Evolutionary conservation across 2,113 vertebrate genomes (phyloP).

Genomic region (Varanus salvator): DNA sequence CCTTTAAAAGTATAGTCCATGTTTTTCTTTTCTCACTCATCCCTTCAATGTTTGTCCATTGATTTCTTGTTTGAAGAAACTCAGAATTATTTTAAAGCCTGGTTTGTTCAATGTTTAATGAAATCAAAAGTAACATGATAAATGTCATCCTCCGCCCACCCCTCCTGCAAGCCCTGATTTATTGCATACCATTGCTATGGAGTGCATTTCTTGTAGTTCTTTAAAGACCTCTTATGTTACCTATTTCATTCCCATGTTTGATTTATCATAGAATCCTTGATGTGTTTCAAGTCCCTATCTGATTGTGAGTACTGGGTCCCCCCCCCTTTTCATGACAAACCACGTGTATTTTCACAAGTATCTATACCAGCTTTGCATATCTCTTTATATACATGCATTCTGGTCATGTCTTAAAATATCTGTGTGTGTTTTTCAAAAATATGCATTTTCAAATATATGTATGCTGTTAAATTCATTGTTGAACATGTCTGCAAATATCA

Average conservation of each 20-base stretch:
- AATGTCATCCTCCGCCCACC: slow-evolving; percentile 53
- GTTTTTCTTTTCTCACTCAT: not conserved
- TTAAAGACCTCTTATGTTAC: slow-evolving; percentile 64
- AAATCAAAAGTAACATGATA: slow-evolving; percentile 69
- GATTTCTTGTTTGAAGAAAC: slow-evolving; percentile 27
- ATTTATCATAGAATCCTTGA: not conserved
- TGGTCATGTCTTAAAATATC: no score
- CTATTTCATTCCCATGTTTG: slow-evolving; percentile 37
- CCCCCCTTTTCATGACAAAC: no score
- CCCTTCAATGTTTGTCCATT: not conserved
- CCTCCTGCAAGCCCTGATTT: slow-evolving; percentile 18
- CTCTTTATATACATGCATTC: no score
- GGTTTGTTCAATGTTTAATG: slow-evolving; percentile 61
- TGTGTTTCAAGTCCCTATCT: no score
- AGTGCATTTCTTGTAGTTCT: slow-evolving; percentile 60
- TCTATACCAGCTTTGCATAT: no score
- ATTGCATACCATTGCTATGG: slow-evolving; percentile 63
- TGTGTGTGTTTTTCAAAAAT: no score
- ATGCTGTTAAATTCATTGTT: no score
- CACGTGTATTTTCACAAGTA: no score
- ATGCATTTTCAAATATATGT: no score
- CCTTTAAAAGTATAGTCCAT: not conserved
- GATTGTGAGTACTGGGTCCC: no score
- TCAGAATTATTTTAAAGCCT: slow-evolving; percentile 62
- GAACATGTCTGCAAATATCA: no score